A percentile compares a stretch with the other conserved stretches of the same genome.
phyloP scores from a whole-genome alignment of 1,140 invertebrate species.

The Tetramorium alpestre region DNA sequence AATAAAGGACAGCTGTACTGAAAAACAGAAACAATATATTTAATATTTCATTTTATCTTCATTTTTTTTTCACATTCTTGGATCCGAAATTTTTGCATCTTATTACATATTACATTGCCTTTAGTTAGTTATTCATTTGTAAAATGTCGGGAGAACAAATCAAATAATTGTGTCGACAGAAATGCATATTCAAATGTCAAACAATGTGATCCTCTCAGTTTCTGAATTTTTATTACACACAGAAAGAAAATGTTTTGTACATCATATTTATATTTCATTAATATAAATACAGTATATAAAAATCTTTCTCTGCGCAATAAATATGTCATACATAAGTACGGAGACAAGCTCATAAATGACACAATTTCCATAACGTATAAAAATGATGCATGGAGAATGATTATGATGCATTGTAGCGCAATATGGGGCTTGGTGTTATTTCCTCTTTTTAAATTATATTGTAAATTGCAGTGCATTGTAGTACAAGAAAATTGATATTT shows the following conservation, averaged over 20 bases:
- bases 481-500: neutral
- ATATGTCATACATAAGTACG: neutral
- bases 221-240: neutral
- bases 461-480: neutral
- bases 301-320: no score
- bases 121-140: no score
- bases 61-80: no score
- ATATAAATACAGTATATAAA: no score
- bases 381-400: conserved; percentile 19
- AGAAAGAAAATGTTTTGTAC: neutral
- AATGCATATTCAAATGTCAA: neutral
- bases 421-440: neutral
- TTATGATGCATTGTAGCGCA: neutral
- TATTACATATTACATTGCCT: no score
- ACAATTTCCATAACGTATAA: conserved; percentile 19
- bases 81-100: no score
- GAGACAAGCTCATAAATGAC: conserved; percentile 4
- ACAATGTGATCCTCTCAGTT: neutral
- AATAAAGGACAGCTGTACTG: no score
- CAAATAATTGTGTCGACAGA: neutral
- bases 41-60: no score
- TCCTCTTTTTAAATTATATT: conserved; percentile 1
- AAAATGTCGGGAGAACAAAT: neutral
- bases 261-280: neutral
- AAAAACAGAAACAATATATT: no score